phyloP scores from a whole-genome alignment of 2,113 vertebrate genomes.

The Stegostoma tigrinum region DNA sequence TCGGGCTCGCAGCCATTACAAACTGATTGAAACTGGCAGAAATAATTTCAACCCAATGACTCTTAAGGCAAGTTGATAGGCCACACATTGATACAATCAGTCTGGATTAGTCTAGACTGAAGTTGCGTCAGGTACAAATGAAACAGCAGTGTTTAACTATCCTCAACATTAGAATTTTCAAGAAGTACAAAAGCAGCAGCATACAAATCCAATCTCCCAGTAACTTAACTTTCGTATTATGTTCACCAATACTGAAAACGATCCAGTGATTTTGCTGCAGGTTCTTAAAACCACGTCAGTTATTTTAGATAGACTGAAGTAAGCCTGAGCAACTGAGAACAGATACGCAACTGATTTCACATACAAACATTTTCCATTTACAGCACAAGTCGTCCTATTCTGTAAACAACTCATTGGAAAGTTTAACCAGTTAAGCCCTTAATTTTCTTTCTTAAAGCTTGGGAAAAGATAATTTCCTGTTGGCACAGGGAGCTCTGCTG shows the following conservation, averaged over 20 bases:
- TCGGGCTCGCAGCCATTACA: not conserved
- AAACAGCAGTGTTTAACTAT: not conserved
- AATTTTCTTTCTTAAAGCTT: not conserved
- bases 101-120: not conserved
- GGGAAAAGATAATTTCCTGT: not conserved
- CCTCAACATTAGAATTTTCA: not conserved
- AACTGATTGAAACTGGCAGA: too few relatives aligned
- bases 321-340: not conserved
- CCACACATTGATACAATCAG: not conserved
- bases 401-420: not conserved
- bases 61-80: not conserved
- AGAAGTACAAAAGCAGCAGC: not conserved
- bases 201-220: not conserved
- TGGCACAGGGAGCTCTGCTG: too few relatives aligned
- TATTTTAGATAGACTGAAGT: not conserved
- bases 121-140: not conserved
- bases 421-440: not conserved
- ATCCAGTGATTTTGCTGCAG: not conserved
- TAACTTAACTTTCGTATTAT: not conserved
- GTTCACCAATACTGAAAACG: not conserved
- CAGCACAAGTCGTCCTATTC: not conserved
- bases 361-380: not conserved
- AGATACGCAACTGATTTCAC: not conserved
- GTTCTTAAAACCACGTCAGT: not conserved
- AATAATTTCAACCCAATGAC: not conserved